Conservation (phyloP, 2,888 invertebrate species). For the Gasteruption jaculator region DNA sequence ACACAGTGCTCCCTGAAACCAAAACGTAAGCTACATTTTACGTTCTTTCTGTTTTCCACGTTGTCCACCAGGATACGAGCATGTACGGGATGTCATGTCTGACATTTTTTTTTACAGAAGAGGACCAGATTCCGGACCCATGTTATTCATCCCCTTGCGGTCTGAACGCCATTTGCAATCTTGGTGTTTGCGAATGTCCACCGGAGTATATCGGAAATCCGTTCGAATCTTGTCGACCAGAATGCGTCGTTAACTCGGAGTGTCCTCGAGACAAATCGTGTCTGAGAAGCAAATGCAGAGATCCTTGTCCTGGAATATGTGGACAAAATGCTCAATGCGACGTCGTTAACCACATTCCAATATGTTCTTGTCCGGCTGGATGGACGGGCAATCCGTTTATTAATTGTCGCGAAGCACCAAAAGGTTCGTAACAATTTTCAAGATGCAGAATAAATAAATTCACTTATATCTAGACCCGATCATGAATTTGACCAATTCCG, state of each 20-base stretch:
- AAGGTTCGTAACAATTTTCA: conserved; percentile 18
- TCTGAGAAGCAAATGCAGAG: conserved; percentile 72
- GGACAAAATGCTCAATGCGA: conserved; percentile 73
- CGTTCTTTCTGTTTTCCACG: too few relatives aligned
- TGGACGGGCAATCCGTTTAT: conserved; percentile 52
- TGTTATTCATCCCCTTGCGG: conserved; percentile 72
- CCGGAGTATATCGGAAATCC: conserved; percentile 71
- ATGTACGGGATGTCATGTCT: too few relatives aligned
- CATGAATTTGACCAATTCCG: background rate
- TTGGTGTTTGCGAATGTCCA: conserved; percentile 70
- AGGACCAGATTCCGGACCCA: too few relatives aligned
- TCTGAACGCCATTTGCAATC: conserved; percentile 67
- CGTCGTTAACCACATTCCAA: conserved; percentile 69
- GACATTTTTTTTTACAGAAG: too few relatives aligned
- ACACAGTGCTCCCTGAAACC: conserved; percentile 63
- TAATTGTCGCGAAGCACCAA: conserved; percentile 41
- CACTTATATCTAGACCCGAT: background rate
- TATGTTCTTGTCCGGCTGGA: conserved; percentile 55
- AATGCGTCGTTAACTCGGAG: conserved; percentile 75
- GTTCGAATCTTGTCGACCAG: conserved; percentile 69
- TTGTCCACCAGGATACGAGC: too few relatives aligned
- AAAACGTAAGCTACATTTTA: too few relatives aligned
- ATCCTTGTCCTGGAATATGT: conserved; percentile 82
- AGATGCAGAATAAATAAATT: background rate
- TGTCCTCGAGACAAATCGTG: conserved; percentile 76